Evolutionary conservation across 2,113 vertebrate species (phyloP).

Genomic region (Scortum barcoo): DNA sequence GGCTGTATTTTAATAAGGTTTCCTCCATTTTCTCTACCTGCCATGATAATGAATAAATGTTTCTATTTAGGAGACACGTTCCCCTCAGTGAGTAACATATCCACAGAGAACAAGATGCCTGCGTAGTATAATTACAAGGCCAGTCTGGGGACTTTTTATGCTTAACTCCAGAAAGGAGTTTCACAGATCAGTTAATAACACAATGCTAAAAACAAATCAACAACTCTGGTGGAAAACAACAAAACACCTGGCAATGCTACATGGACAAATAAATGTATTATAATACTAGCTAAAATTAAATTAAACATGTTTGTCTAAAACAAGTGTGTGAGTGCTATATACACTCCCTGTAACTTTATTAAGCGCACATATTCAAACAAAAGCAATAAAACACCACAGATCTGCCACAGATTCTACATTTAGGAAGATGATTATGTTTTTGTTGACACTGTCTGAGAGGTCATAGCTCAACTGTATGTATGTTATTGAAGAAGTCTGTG

Average conservation of each 20-base stretch:
- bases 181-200: background rate
- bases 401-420: background rate
- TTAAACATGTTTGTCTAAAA: background rate
- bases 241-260: background rate
- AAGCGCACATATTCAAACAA: background rate
- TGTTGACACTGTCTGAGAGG: background rate
- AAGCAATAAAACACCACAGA: background rate
- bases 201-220: background rate
- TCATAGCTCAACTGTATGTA: background rate
- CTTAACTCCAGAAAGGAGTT: background rate
- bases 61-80: constrained; percentile 13
- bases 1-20: background rate
- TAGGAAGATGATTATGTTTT: background rate
- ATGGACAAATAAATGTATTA: background rate
- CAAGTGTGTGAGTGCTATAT: background rate
- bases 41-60: constrained; percentile 6
- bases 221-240: no score
- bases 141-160: constrained; percentile 18
- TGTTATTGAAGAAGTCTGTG: background rate
- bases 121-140: constrained; percentile 13
- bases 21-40: background rate
- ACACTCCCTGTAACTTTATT: background rate
- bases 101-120: background rate
- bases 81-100: background rate
- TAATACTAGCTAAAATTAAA: background rate